These are phyloP conservation scores for Ammodytes marinus DNA, from an alignment of 2,113 vertebrate species.

Conservation along the genomic window DNA sequence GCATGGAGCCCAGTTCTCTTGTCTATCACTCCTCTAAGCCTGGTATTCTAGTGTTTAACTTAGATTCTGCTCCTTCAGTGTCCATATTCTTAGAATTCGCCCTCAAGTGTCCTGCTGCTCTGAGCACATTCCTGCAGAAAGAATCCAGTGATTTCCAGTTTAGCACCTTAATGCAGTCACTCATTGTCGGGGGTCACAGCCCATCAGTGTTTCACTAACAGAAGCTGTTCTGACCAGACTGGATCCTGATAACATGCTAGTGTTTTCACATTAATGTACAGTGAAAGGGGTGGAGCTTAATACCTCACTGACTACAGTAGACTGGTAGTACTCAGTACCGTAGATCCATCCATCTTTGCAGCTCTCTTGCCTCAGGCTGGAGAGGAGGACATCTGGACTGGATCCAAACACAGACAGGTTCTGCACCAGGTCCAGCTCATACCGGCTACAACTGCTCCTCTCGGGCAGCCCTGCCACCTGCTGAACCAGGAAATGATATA, in stretches of 20 bases:
- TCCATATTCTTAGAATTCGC: too few relatives aligned
- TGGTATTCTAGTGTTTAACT: background rate
- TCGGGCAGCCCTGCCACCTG: background rate
- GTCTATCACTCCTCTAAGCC: background rate
- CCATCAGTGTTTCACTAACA: conserved; percentile 1
- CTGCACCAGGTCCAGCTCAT: conserved; percentile 50
- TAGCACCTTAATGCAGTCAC: conserved; percentile 7
- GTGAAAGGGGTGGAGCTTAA: background rate
- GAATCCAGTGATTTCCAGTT: conserved; percentile 13
- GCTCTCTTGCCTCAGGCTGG: conserved; percentile 43
- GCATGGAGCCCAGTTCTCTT: too few relatives aligned
- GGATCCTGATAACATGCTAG: background rate
- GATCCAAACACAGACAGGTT: conserved; percentile 51
- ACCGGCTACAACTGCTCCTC: conserved; percentile 69
- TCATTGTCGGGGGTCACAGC: conserved; percentile 1
- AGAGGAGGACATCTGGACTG: conserved; percentile 26
- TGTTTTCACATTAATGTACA: background rate
- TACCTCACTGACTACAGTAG: conserved; percentile 72
- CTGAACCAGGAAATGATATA: conserved; percentile 16
- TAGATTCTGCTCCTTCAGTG: background rate
- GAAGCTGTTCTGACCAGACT: background rate
- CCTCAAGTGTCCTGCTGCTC: background rate
- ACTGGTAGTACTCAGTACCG: conserved; percentile 57
- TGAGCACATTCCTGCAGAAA: background rate
- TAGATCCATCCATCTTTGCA: conserved; percentile 72